Conservation (phyloP, 2,113 vertebrate genomes). For the Solea solea region DNA sequence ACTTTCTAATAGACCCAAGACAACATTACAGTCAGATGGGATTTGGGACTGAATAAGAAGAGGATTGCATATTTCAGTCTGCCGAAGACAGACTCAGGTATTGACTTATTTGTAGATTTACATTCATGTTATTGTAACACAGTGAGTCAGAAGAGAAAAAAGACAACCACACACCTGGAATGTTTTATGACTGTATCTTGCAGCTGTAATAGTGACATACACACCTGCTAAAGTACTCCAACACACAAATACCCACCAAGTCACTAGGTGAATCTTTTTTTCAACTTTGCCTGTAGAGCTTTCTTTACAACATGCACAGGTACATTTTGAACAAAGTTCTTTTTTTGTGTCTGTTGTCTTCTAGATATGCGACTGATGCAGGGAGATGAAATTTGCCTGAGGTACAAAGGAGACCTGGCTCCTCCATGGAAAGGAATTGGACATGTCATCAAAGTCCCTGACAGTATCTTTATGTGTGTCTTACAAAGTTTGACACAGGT, state of each 20-base stretch:
- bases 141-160: background rate
- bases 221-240: too few relatives aligned
- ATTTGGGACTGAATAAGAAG: slow-evolving; percentile 97
- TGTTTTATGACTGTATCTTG: too few relatives aligned
- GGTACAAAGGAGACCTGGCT: slow-evolving; percentile 94
- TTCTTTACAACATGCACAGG: background rate
- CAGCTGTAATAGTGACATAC: too few relatives aligned
- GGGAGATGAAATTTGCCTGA: slow-evolving; percentile 94
- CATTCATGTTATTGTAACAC: background rate
- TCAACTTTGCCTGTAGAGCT: background rate
- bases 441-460: slow-evolving; percentile 96
- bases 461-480: slow-evolving; percentile 89
- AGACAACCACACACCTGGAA: too few relatives aligned
- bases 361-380: slow-evolving; percentile 97
- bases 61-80: slow-evolving; percentile 96
- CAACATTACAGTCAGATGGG: slow-evolving; percentile 97
- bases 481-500: background rate
- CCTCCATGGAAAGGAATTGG: slow-evolving; percentile 95
- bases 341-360: slow-evolving; percentile 15
- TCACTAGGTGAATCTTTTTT: too few relatives aligned
- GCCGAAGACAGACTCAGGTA: slow-evolving; percentile 95
- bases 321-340: background rate
- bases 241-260: too few relatives aligned
- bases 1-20: slow-evolving; percentile 88
- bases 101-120: slow-evolving; percentile 66